A percentile compares a stretch with the other conserved stretches of the same genome.
These are phyloP conservation scores for Tinamus major DNA, from an alignment of 2,797 vertebrate genomes.

Conservation along the genomic window DNA sequence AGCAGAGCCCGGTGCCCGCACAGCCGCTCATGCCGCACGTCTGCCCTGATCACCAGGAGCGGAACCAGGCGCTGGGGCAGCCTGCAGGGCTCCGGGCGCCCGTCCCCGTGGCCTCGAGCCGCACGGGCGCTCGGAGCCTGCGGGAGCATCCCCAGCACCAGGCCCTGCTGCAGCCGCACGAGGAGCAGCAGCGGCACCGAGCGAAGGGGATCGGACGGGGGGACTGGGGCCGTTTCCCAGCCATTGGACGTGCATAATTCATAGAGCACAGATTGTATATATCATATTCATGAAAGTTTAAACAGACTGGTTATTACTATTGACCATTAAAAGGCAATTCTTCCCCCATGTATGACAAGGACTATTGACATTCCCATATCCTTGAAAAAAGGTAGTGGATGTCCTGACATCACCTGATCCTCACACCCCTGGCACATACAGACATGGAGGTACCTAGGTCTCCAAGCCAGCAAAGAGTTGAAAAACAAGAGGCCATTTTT, in stretches of 20 bases:
- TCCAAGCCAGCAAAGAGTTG: accelerated
- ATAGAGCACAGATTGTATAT: slow-evolving; percentile 57
- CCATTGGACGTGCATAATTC: slow-evolving; percentile 53
- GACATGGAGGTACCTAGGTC: accelerated
- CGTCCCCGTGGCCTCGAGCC: accelerated
- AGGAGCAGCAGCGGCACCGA: background rate
- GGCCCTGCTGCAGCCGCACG: background rate
- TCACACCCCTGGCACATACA: background rate
- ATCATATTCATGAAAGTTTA: slow-evolving; percentile 63
- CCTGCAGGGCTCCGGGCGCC: background rate
- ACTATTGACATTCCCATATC: background rate
- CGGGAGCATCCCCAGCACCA: background rate
- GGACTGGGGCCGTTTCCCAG: slow-evolving; percentile 12
- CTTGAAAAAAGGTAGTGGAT: background rate
- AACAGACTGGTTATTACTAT: slow-evolving; percentile 39
- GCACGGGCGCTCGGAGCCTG: accelerated
- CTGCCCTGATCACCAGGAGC: accelerated
- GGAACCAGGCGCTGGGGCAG: accelerated
- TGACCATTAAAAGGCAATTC: slow-evolving; percentile 51
- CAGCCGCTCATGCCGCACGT: background rate
- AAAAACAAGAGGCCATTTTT: background rate
- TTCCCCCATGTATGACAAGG: background rate
- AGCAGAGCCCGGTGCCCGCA: background rate
- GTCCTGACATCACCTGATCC: background rate
- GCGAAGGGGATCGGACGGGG: background rate